These are phyloP conservation scores for Proctacanthus coquilletti DNA, from an alignment of 1,140 invertebrate genomes.

Conservation along the genomic window DNA sequence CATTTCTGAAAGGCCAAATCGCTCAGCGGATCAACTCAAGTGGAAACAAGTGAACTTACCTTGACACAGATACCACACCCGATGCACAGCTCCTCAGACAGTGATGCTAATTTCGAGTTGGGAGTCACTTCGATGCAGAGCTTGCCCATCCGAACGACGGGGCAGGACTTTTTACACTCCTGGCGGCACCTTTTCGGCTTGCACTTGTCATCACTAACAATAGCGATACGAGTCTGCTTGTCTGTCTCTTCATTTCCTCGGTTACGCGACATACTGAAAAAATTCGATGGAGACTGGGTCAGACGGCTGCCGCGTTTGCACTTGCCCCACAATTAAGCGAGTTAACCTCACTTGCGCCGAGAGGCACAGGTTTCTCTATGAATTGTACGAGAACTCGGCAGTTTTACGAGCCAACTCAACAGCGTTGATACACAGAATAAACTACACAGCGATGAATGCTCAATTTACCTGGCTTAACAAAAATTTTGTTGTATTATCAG, in stretches of 20 bases:
- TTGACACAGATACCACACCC: constrained; percentile 98
- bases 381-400: too few relatives aligned
- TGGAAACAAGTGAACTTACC: constrained; percentile 31
- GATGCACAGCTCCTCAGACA: constrained; percentile 98
- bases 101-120: constrained; percentile 93
- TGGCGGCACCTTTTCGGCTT: constrained; percentile 98
- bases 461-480: too few relatives aligned
- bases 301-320: not conserved
- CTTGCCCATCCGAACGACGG: constrained; percentile 97
- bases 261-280: constrained; percentile 50
- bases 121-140: constrained; percentile 96
- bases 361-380: too few relatives aligned
- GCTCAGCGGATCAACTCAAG: not conserved
- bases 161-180: constrained; percentile 98
- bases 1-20: constrained; percentile 98
- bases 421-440: too few relatives aligned
- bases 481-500: not conserved
- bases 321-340: too few relatives aligned
- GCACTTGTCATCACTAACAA: constrained; percentile 96
- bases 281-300: too few relatives aligned
- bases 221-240: constrained; percentile 91
- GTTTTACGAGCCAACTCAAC: too few relatives aligned
- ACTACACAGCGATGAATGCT: too few relatives aligned
- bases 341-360: too few relatives aligned
- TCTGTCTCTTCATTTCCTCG: constrained; percentile 69